Evolutionary conservation across 2,113 vertebrate genomes (phyloP).

Genomic region (Hippotragus niger): DNA sequence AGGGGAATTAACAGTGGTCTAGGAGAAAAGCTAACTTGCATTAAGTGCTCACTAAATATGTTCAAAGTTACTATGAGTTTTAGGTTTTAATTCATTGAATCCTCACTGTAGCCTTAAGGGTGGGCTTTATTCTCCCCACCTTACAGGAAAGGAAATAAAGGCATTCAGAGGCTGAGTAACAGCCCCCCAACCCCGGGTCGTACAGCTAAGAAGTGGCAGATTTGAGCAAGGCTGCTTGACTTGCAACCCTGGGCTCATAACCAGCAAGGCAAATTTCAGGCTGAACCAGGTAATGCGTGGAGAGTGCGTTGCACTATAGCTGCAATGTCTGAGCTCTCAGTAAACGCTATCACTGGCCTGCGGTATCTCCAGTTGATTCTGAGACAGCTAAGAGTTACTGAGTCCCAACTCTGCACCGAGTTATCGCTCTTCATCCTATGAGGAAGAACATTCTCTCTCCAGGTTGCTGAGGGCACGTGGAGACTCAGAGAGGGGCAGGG

Average conservation of each 20-base stretch:
- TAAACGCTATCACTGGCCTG: rapidly evolving
- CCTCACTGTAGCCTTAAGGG: background rate
- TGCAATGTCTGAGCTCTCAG: background rate
- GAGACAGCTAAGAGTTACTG: background rate
- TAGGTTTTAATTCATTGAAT: background rate
- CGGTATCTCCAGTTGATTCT: rapidly evolving
- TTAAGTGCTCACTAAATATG: background rate
- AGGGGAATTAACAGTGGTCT: background rate
- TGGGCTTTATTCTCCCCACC: background rate
- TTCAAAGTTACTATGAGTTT: background rate
- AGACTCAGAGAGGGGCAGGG: background rate
- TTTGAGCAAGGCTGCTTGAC: background rate
- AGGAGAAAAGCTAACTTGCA: background rate
- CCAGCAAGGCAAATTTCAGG: background rate
- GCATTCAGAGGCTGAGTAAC: background rate
- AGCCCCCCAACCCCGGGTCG: background rate
- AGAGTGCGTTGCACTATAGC: background rate
- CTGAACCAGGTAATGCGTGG: rapidly evolving
- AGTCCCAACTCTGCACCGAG: rapidly evolving
- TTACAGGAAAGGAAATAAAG: background rate
- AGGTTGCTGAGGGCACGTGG: background rate
- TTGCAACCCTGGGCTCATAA: background rate
- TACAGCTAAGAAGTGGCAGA: background rate
- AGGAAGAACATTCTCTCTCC: background rate
- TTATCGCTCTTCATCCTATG: rapidly evolving